Evolutionary conservation across 2,888 invertebrate genomes (phyloP).

Genomic region (Neuroscelio doddi): DNA sequence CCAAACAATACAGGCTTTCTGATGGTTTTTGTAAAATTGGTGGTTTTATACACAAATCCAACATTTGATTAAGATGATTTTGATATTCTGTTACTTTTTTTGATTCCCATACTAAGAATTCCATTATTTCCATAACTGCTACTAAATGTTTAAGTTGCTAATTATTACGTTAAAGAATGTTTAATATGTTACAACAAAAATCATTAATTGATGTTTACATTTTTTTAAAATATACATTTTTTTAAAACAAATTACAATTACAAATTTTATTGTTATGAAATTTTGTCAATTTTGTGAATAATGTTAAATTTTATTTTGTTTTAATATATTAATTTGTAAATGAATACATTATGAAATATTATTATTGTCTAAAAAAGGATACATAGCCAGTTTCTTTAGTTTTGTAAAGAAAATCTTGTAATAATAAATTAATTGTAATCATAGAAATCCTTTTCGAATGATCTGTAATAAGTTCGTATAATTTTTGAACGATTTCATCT

Average conservation of each 20-base stretch:
- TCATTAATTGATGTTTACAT: too few relatives aligned
- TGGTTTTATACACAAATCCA: conserved; percentile 61
- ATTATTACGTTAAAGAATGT: conserved; percentile 4
- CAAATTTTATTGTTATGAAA: not conserved
- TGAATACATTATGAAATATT: not conserved
- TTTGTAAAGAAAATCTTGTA: conserved; percentile 51
- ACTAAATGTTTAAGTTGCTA: conserved; percentile 67
- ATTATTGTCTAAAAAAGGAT: conserved; percentile 59
- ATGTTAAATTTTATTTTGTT: too few relatives aligned
- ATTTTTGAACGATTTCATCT: conserved; percentile 48
- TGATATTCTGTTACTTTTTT: conserved; percentile 51
- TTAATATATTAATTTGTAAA: conserved; percentile 8
- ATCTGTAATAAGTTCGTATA: conserved; percentile 54
- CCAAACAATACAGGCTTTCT: conserved; percentile 53
- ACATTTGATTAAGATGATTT: conserved; percentile 56
- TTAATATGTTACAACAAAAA: not conserved
- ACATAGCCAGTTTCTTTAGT: conserved; percentile 55
- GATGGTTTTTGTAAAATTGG: conserved; percentile 62
- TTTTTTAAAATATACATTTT: too few relatives aligned
- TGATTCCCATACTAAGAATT: conserved; percentile 58
- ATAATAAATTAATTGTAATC: conserved; percentile 32
- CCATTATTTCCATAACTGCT: conserved; percentile 61
- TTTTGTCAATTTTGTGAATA: too few relatives aligned
- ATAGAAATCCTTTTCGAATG: conserved; percentile 33
- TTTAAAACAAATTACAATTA: not conserved